Evolutionary conservation across 2,888 invertebrate species (phyloP).

Genomic region (Ctenicera cuprea): DNA sequence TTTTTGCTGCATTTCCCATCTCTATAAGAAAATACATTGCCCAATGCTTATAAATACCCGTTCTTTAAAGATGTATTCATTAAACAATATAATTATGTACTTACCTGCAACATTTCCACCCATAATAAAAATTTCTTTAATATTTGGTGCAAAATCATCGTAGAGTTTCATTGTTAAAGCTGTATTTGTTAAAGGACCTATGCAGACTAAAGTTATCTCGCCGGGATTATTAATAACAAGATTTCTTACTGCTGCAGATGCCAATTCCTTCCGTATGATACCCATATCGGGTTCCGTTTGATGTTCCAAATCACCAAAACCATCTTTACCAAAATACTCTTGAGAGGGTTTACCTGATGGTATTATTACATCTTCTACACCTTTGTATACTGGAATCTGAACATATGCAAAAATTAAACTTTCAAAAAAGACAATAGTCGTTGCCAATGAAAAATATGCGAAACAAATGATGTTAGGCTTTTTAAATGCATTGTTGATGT

Average conservation of each 20-base stretch:
- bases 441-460: too few species aligned
- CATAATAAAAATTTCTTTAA: conserved; percentile 84
- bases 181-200: conserved; percentile 88
- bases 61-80: too few species aligned
- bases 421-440: too few species aligned
- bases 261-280: conserved; percentile 65
- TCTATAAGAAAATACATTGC: conserved; percentile 66
- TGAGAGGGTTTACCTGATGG: conserved; percentile 67
- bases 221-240: conserved; percentile 76
- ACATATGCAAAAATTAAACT: too few species aligned
- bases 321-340: conserved; percentile 81
- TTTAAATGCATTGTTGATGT: too few species aligned
- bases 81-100: neutral
- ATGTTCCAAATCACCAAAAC: conserved; percentile 79
- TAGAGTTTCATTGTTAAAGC: conserved; percentile 84
- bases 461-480: too few species aligned
- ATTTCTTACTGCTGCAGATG: conserved; percentile 77
- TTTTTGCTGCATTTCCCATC: conserved; percentile 77
- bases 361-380: conserved; percentile 74
- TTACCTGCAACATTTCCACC: conserved; percentile 86
- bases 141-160: conserved; percentile 77
- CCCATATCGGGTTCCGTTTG: conserved; percentile 58
- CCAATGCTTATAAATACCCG: too few species aligned
- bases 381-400: conserved; percentile 85
- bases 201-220: conserved; percentile 77